Conservation (phyloP, 2,113 vertebrate genomes). For the Ardeotis arabs region DNA sequence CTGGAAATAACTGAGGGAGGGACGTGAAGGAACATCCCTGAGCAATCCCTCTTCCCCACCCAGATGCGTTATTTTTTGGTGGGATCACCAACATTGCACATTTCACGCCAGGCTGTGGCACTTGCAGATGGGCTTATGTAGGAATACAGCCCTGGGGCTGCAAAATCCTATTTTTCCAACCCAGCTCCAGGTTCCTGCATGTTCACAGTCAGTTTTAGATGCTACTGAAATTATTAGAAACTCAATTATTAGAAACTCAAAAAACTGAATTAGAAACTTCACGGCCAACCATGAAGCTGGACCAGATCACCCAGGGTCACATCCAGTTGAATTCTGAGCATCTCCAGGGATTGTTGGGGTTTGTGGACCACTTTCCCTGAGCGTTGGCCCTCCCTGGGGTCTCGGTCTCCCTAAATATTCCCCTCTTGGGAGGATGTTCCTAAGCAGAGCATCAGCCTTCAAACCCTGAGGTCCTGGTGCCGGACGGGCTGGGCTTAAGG, state of each 20-base stretch:
- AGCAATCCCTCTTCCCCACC: neutral
- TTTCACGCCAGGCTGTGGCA: too few relatives aligned
- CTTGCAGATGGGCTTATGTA: accelerated
- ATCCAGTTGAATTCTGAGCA: neutral
- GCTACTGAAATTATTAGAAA: neutral
- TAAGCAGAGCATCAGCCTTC: neutral
- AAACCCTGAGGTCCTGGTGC: accelerated
- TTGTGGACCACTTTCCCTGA: neutral
- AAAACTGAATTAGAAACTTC: neutral
- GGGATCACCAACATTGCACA: too few relatives aligned
- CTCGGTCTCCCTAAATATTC: neutral
- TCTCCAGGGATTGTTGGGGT: neutral
- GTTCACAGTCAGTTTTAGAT: neutral
- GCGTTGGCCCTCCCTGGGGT: accelerated
- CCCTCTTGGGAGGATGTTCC: neutral
- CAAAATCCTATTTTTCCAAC: neutral
- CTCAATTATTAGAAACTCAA: neutral
- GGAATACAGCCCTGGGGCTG: neutral
- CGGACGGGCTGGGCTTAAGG: accelerated
- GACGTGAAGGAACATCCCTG: accelerated
- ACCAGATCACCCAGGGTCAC: neutral
- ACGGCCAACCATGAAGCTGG: neutral
- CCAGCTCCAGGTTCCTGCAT: neutral
- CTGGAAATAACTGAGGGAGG: neutral
- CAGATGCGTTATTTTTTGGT: neutral